Base-by-base conservation (phyloP, 1,140 invertebrate genomes). In the Caenorhabditis tropicalis region DNA sequence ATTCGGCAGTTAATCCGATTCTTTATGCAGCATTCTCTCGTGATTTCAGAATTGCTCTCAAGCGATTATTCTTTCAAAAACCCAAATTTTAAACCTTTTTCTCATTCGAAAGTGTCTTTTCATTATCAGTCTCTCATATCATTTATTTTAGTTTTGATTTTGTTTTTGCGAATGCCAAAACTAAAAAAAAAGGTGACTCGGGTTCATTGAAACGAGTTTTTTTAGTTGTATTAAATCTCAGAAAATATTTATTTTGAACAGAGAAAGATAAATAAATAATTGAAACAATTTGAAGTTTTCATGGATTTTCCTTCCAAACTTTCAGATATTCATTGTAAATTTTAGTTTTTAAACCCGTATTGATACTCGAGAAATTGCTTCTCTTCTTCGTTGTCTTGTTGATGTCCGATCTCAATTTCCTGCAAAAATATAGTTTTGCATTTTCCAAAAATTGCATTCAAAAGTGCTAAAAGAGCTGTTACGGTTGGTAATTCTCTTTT, bases 11-110 rank as follows among this genome's bases (percentile, higher is more conserved):
- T 84, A 98, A 98, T 91, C 96, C 96, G 0, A 94, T 97, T 82
- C 96, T 98, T 60, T 97, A 97, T 92, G 96, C 96, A 0, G 96
- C 95, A 5, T 92, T 96, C 31, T 96, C 96, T 89, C 65, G 65
- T 19, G 65, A 74, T 31, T 74, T 74, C 36, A 39, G 65, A 74
- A 43, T 74, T 27, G 65, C 65, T 74, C 65, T 74, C 36, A 74
- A 74, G 36, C 43, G 65, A 74, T 74, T 74, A 74, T 74, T 74
- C 65, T 43, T 74, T 43, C 65, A 74, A 31, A 74, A 39, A 31
- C 65, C 65, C 1, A 43, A 74, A 4, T 74, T 74, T 74, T 74
- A 36, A 65, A 31, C 24, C 6, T 74, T 74, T 43, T 74, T 24
- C 65, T 43, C 21, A n/a, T 43, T 43, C 43, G n/a, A n/a, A n/a